A percentile compares a stretch with the other conserved stretches of the same genome.
Evolutionary conservation across 2,797 vertebrate species (phyloP).

Genomic region (Microctenopoma stevenorrisi): DNA sequence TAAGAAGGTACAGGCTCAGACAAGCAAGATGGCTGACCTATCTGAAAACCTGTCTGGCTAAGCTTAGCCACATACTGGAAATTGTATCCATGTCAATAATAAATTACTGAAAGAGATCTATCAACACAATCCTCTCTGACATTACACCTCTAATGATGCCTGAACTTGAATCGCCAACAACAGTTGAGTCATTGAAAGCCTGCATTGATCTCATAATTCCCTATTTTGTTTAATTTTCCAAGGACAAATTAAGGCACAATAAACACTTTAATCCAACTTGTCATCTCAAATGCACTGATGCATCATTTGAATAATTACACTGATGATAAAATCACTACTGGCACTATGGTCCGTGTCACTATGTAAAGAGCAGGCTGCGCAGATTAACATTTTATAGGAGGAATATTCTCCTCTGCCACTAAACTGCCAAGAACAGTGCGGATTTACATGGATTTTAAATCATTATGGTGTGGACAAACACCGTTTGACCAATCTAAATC

Average conservation of each 20-base stretch:
- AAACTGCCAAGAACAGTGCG: slow-evolving; percentile 45
- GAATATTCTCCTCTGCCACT: slow-evolving; percentile 29
- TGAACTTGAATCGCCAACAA: slow-evolving; percentile 48
- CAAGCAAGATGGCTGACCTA: slow-evolving; percentile 56
- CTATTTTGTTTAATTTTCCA: slow-evolving; percentile 53
- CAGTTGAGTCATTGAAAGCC: slow-evolving; percentile 44
- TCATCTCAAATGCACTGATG: slow-evolving; percentile 32
- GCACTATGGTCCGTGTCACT: background rate
- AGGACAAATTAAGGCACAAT: slow-evolving; percentile 16
- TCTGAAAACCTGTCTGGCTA: slow-evolving; percentile 34
- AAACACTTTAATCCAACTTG: slow-evolving; percentile 49
- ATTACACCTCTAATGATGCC: slow-evolving; percentile 48
- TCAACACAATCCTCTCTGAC: slow-evolving; percentile 52
- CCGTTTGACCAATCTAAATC: slow-evolving; percentile 40
- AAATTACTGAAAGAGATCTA: slow-evolving; percentile 47
- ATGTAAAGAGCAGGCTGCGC: background rate
- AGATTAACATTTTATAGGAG: slow-evolving; percentile 6
- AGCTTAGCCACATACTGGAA: slow-evolving; percentile 34
- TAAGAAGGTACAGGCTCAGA: slow-evolving; percentile 64
- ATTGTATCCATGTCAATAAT: slow-evolving; percentile 36
- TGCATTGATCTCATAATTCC: slow-evolving; percentile 51
- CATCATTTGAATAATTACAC: slow-evolving; percentile 38
- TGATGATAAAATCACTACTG: slow-evolving; percentile 23
- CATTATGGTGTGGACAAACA: slow-evolving; percentile 52
- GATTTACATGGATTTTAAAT: slow-evolving; percentile 67